Percentiles rank a stretch among this genome's conserved stretches.
Conservation (phyloP, 2,888 invertebrate species). For the Seira ritae region DNA sequence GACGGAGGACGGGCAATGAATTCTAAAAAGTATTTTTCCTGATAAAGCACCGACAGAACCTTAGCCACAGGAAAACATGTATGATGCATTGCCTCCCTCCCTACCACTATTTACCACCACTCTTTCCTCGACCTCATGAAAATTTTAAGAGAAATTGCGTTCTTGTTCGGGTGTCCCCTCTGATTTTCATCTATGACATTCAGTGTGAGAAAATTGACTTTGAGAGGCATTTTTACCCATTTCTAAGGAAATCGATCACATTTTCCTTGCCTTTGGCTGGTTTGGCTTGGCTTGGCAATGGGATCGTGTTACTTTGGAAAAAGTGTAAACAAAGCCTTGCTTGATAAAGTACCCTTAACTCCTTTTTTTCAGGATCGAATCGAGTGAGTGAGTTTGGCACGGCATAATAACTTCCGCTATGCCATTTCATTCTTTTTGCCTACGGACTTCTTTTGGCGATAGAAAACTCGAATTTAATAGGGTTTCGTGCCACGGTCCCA, state of each 20-base stretch:
- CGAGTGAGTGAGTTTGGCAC: neutral
- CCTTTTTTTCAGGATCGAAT: neutral
- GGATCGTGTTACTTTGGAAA: neutral
- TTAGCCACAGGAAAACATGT: neutral
- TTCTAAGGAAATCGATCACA: neutral
- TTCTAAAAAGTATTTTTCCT: neutral
- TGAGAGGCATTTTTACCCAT: slow-evolving; percentile 7
- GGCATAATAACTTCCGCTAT: neutral
- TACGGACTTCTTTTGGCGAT: neutral
- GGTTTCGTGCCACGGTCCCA: slow-evolving; percentile 44
- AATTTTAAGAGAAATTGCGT: neutral
- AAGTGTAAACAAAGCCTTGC: slow-evolving; percentile 2
- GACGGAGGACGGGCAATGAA: neutral
- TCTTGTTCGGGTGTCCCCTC: neutral
- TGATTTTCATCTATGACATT: slow-evolving; percentile 38
- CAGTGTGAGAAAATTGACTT: slow-evolving; percentile 36
- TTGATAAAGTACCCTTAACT: slow-evolving; percentile 1
- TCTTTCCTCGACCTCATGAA: too few relatives aligned
- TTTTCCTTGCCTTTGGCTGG: too few relatives aligned
- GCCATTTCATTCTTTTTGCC: neutral
- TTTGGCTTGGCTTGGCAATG: too few relatives aligned
- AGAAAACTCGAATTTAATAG: neutral
- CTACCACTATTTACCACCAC: too few relatives aligned
- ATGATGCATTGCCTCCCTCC: neutral
- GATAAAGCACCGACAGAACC: too few relatives aligned